These are phyloP conservation scores for Lomographa bimaculata DNA, from an alignment of 2,888 invertebrate genomes.

Conservation along the genomic window DNA sequence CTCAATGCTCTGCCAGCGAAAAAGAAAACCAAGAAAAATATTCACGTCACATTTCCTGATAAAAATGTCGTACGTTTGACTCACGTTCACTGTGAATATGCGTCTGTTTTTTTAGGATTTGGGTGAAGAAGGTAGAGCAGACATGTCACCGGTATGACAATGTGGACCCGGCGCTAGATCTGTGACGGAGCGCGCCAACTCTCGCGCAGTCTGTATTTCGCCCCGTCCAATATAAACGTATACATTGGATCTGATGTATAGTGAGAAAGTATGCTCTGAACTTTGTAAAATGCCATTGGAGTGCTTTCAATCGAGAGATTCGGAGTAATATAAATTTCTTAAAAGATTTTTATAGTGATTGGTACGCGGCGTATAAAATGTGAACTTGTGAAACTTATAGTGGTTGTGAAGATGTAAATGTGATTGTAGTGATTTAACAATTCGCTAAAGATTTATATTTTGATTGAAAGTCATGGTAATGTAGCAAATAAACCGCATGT, in stretches of 20 bases:
- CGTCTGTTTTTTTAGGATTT: conserved; percentile 25
- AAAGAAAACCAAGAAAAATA: conserved; percentile 9
- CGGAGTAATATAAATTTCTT: conserved; percentile 15
- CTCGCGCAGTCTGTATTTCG: conserved; percentile 68
- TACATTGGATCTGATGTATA: conserved; percentile 66
- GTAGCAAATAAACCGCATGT: too few relatives aligned
- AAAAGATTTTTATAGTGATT: conserved; percentile 8
- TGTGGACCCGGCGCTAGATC: conserved; percentile 50
- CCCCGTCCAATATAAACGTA: conserved; percentile 73
- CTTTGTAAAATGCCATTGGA: conserved; percentile 37
- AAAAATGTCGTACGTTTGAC: conserved; percentile 13
- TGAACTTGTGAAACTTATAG: conserved; percentile 7
- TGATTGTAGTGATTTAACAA: conserved; percentile 12
- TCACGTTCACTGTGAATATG: conserved; percentile 9
- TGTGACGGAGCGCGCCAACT: conserved; percentile 55
- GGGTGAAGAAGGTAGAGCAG: conserved; percentile 45
- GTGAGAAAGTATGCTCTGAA: conserved; percentile 55
- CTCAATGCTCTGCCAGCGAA: not conserved
- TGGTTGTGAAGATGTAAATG: conserved; percentile 26
- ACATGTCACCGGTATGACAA: conserved; percentile 52
- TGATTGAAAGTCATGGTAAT: conserved; percentile 37
- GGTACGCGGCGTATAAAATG: not conserved
- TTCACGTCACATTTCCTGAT: conserved; percentile 13
- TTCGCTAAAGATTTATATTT: too few relatives aligned
- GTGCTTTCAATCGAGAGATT: conserved; percentile 25